Evolutionary conservation across 2,797 vertebrate species (phyloP).

Genomic region (Botia almorhae): DNA sequence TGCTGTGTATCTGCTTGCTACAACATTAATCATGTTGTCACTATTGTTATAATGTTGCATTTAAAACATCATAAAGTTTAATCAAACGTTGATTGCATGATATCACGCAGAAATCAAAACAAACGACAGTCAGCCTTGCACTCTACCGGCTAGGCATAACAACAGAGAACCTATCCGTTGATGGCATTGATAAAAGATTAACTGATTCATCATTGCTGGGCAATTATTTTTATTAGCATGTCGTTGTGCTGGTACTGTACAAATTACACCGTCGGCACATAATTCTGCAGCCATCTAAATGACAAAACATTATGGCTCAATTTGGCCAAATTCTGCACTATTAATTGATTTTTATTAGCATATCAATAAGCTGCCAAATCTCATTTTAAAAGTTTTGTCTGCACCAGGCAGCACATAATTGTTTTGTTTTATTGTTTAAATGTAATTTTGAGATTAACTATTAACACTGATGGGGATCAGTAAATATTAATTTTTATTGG

Average conservation of each 20-base stretch:
- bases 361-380: constrained; percentile 36
- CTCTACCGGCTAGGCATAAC: background rate
- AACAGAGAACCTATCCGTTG: background rate
- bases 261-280: background rate
- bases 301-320: constrained; percentile 13
- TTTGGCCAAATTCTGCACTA: constrained; percentile 16
- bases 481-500: constrained; percentile 53
- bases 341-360: constrained; percentile 41
- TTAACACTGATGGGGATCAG: constrained; percentile 46
- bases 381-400: constrained; percentile 43
- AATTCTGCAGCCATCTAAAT: background rate
- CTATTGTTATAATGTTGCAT: background rate
- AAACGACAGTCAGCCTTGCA: background rate
- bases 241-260: background rate
- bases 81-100: constrained; percentile 5
- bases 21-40: constrained; percentile 20
- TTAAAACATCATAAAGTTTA: constrained; percentile 8
- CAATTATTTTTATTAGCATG: background rate
- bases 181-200: background rate
- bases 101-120: constrained; percentile 14
- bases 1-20: constrained; percentile 15
- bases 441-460: constrained; percentile 36
- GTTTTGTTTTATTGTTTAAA: constrained; percentile 42
- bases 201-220: background rate
- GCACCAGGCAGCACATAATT: constrained; percentile 45